Base-by-base conservation (phyloP, 2,113 vertebrate genomes). In the Ailuropoda melanoleuca region DNA sequence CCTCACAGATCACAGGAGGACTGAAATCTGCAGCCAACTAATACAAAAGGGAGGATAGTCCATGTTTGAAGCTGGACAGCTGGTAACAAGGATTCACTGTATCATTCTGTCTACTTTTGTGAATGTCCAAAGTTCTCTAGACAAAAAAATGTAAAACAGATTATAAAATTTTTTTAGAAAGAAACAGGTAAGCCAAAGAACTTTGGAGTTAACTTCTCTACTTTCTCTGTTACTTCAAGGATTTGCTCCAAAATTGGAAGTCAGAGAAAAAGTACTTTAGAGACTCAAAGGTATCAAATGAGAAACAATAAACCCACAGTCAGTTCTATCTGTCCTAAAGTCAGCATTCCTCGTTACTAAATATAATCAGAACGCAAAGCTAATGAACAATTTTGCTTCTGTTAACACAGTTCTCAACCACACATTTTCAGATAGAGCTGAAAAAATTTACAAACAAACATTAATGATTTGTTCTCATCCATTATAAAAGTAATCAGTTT, bases 401-500 rank as follows among this genome's bases (percentile, higher is more conserved):
- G 50, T 37, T 70, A 88, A 17, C 9, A 74, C 13, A 19, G 46
- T 77, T 82, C 50, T 92, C 83, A 83, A 62, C 68, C 21, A 92
- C 50, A 43, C 15, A 58, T 37, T 81, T 53, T 37, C 70, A 92
- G 39, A 64, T 60, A 82, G 50, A 94, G 88, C n/a, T 29, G 50
- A 87, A 96, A 98, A 93, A 90, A 90, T 13, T 24, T 24, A 48
- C 88, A 98, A 94, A 74, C 92, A 95, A 96, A 92, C 26, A 84
- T 92, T 31, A 87, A n/a, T 70, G 15, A 82, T 62, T 60, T 97
- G 46, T 70, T 97, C 93, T 84, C 26, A 91, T 56, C 83, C 60
- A 89, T 91, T 55, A 93, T 68, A 84, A 81, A 93, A 96, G 21
- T 62, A 62, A 90, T 95, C 43, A 39, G 19, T 21, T 78, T 64